Percentiles rank a stretch among this genome's conserved stretches.
Conservation (phyloP, 2,888 invertebrate genomes). For the Macrophya annulata region DNA sequence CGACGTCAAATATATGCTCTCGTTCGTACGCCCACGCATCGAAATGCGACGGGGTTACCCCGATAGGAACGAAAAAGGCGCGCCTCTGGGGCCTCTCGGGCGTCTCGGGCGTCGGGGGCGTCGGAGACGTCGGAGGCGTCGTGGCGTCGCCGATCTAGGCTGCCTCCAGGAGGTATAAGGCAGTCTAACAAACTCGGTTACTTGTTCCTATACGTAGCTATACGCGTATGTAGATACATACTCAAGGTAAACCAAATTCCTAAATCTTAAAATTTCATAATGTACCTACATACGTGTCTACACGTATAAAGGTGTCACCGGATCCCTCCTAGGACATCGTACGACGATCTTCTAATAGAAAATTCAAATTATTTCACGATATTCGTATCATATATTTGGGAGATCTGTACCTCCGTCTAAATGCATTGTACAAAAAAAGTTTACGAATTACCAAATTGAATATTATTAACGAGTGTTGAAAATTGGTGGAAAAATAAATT, state of each 20-base stretch:
- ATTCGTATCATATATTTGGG: too few species aligned
- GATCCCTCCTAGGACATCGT: neutral
- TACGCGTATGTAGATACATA: neutral
- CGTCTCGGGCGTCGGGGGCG: constrained; percentile 73
- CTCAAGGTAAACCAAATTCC: neutral
- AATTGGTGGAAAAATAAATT: neutral
- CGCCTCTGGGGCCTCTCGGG: constrained; percentile 73
- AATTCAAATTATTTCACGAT: neutral
- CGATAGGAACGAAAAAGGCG: constrained; percentile 79
- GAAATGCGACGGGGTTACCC: constrained; percentile 74
- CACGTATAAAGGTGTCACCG: neutral
- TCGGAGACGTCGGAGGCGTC: constrained; percentile 78
- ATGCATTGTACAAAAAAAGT: neutral
- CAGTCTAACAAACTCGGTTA: constrained; percentile 53
- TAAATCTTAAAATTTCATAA: neutral
- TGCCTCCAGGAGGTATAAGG: constrained; percentile 55
- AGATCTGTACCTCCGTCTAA: neutral
- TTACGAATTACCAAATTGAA: neutral
- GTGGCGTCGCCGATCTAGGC: constrained; percentile 73
- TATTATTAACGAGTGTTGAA: neutral
- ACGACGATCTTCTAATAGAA: neutral
- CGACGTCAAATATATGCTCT: constrained; percentile 79
- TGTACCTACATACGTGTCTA: neutral
- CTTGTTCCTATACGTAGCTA: neutral
- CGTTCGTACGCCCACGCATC: constrained; percentile 78